Evolutionary conservation across 2,113 vertebrate genomes (phyloP).

Genomic region (Microcebus jonahi): DNA sequence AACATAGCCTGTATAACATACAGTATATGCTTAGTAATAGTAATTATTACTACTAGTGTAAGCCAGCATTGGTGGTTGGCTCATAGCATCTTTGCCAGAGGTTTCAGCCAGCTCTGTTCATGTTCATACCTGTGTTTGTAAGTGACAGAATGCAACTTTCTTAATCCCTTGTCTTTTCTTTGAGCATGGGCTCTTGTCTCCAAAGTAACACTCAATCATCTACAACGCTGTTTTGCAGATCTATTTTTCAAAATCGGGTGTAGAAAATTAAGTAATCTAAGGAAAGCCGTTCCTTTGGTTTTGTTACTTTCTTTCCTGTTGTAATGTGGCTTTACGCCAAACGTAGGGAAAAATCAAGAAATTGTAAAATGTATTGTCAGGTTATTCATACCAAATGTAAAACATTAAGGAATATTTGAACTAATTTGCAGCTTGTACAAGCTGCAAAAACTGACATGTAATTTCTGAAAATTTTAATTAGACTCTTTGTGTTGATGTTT

Average conservation of each 20-base stretch:
- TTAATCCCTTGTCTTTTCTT: background rate
- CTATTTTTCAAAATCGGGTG: background rate
- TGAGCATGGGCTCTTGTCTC: background rate
- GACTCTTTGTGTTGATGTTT: background rate
- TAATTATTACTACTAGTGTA: background rate
- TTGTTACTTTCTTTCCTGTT: background rate
- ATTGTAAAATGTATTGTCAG: background rate
- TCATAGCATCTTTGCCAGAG: background rate
- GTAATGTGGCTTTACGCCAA: background rate
- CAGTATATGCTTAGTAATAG: background rate
- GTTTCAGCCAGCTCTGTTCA: background rate
- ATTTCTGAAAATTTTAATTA: slow-evolving; percentile 30
- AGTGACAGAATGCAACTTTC: background rate
- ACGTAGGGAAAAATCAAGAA: background rate
- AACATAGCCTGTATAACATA: background rate
- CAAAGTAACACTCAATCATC: background rate
- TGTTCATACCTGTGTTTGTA: background rate
- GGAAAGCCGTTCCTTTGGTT: background rate
- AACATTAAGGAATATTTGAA: background rate
- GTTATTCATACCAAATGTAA: background rate
- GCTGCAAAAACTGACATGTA: background rate
- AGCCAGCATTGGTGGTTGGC: background rate
- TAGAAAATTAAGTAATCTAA: background rate
- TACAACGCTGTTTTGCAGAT: background rate
- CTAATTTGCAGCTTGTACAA: background rate